Conservation (phyloP, 1,140 invertebrate species). For the Hycleus phaleratus region DNA sequence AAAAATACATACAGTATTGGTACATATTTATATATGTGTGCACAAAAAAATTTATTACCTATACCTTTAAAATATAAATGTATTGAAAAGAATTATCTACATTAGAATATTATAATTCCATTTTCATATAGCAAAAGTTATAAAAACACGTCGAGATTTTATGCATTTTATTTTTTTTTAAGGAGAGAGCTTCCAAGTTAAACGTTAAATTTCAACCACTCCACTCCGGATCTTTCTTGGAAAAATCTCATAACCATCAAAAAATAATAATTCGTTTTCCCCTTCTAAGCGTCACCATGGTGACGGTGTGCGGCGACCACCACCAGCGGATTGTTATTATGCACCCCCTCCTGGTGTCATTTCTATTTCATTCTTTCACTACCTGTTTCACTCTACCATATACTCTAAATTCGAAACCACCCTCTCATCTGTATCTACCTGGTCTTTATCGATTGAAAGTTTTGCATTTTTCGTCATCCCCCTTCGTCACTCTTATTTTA, state of each 20-base stretch:
- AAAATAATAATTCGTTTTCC: constrained; percentile 32
- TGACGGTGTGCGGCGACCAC: constrained; percentile 13
- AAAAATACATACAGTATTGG: not conserved
- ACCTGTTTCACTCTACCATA: no score
- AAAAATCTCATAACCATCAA: constrained; percentile 33
- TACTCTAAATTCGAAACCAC: no score
- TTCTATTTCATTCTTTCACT: no score
- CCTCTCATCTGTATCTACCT: no score
- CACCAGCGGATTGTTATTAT: constrained; percentile 21
- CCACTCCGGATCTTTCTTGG: constrained; percentile 19
- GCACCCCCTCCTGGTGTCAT: constrained; percentile 8
- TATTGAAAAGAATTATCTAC: not conserved
- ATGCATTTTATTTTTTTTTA: not conserved
- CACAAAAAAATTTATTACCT: not conserved
- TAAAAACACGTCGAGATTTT: no score
- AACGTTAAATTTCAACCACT: constrained; percentile 22
- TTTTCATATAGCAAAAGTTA: no score
- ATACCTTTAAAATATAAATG: not conserved
- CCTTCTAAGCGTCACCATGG: constrained; percentile 21
- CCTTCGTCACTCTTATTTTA: no score
- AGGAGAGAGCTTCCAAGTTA: constrained; percentile 18
- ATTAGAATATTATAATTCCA: no score
- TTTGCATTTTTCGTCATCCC: no score
- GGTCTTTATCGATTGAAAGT: no score
- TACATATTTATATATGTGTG: not conserved